Evolutionary conservation across 1,140 invertebrate species (phyloP).

Genomic region (Macrobrachium nipponense): DNA sequence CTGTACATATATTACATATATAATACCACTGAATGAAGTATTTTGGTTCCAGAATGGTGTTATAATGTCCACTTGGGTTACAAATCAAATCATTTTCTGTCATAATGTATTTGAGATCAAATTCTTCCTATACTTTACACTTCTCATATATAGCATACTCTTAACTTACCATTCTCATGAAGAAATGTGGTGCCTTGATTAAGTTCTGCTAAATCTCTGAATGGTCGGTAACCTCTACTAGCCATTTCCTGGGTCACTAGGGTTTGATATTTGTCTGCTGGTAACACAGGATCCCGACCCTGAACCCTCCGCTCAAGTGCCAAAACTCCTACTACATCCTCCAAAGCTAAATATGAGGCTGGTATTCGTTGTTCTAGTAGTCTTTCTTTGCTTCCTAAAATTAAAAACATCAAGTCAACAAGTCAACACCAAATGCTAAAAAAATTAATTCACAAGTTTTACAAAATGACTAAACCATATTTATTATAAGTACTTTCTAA

Average conservation of each 20-base stretch:
- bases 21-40: too few species aligned
- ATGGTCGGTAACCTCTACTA: slow-evolving; percentile 76
- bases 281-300: slow-evolving; percentile 85
- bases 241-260: slow-evolving; percentile 80
- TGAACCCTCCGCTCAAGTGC: slow-evolving; percentile 75
- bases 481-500: slow-evolving; percentile 22
- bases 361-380: slow-evolving; percentile 95
- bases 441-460: not conserved
- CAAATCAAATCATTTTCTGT: not conserved
- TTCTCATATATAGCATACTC: not conserved
- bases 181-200: slow-evolving; percentile 95
- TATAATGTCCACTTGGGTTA: too few species aligned
- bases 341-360: slow-evolving; percentile 92
- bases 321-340: slow-evolving; percentile 88
- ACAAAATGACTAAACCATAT: not conserved
- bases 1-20: too few species aligned
- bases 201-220: slow-evolving; percentile 89
- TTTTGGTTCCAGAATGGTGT: too few species aligned
- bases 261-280: slow-evolving; percentile 85
- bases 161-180: slow-evolving; percentile 90
- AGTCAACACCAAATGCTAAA: not conserved
- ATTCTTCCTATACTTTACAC: not conserved
- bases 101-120: not conserved
- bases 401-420: not conserved
- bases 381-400: slow-evolving; percentile 86